Evolutionary conservation across 2,113 vertebrate species (phyloP).

Genomic region (Callaeas wilsoni): DNA sequence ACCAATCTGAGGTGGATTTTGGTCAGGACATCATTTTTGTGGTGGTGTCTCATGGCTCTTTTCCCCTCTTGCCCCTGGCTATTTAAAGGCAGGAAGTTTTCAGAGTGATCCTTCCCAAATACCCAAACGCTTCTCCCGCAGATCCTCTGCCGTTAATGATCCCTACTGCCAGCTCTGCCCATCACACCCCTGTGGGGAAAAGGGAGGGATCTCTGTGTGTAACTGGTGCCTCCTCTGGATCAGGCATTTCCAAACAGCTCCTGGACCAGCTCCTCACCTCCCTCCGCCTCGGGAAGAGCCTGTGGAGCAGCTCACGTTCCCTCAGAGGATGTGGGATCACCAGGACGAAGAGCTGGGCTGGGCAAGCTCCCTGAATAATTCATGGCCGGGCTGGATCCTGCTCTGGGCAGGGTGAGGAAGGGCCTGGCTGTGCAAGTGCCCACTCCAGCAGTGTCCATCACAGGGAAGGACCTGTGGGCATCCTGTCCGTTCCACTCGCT

Average conservation of each 20-base stretch:
- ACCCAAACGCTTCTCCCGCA: neutral
- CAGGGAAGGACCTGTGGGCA: neutral
- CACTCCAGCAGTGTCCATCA: neutral
- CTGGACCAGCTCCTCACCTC: neutral
- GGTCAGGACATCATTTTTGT: neutral
- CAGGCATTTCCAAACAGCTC: neutral
- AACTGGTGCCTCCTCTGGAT: neutral
- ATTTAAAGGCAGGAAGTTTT: neutral
- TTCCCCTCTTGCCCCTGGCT: neutral
- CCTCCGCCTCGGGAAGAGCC: neutral
- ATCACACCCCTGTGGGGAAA: neutral
- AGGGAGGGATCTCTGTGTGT: neutral
- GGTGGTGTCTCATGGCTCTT: neutral
- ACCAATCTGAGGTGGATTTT: neutral
- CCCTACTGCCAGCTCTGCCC: neutral
- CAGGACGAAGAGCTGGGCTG: neutral
- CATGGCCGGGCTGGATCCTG: accelerated
- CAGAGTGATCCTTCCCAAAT: neutral
- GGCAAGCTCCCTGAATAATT: neutral
- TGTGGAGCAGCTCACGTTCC: neutral
- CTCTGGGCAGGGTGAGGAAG: neutral
- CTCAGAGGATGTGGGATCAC: neutral
- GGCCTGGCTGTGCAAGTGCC: neutral
- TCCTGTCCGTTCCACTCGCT: neutral
- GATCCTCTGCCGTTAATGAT: neutral